Conservation (phyloP, 1,140 invertebrate genomes). For the Charaxes varanes region DNA sequence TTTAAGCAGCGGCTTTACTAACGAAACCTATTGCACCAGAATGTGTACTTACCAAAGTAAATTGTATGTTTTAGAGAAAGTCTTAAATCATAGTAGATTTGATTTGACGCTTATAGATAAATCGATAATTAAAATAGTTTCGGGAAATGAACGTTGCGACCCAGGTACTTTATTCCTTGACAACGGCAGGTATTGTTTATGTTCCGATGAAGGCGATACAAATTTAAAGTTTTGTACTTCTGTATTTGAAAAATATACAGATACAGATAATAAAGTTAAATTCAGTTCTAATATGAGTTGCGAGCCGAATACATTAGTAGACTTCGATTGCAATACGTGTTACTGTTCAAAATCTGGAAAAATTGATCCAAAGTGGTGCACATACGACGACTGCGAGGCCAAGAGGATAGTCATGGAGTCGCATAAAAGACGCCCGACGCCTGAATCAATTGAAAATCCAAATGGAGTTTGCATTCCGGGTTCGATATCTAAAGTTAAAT, state of each 20-base stretch:
- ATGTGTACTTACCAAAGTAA: conserved; percentile 41
- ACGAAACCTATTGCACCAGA: conserved; percentile 41
- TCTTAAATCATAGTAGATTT: conserved; percentile 29
- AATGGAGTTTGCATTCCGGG: conserved; percentile 39
- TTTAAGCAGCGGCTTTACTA: conserved; percentile 26
- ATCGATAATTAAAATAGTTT: conserved; percentile 21
- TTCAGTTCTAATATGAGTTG: conserved; percentile 34
- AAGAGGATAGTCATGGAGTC: conserved; percentile 36
- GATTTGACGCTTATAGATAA: conserved; percentile 26
- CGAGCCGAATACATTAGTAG: conserved; percentile 45
- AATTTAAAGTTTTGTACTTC: conserved; percentile 40
- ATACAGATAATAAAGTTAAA: conserved; percentile 13
- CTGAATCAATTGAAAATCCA: conserved; percentile 10
- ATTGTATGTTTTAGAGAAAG: conserved; percentile 36
- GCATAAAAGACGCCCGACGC: conserved; percentile 21
- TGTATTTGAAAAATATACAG: conserved; percentile 14
- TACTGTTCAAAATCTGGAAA: conserved; percentile 51
- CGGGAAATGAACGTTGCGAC: conserved; percentile 23
- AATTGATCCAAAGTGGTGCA: conserved; percentile 61
- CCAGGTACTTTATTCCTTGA: conserved; percentile 39
- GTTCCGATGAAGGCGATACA: conserved; percentile 35
- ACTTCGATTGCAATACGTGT: conserved; percentile 58
- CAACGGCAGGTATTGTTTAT: conserved; percentile 47
- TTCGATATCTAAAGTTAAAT: conserved; percentile 42
- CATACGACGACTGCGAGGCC: conserved; percentile 51